phyloP scores from a whole-genome alignment of 2,113 vertebrate genomes.

The Syrrhaptes paradoxus region DNA sequence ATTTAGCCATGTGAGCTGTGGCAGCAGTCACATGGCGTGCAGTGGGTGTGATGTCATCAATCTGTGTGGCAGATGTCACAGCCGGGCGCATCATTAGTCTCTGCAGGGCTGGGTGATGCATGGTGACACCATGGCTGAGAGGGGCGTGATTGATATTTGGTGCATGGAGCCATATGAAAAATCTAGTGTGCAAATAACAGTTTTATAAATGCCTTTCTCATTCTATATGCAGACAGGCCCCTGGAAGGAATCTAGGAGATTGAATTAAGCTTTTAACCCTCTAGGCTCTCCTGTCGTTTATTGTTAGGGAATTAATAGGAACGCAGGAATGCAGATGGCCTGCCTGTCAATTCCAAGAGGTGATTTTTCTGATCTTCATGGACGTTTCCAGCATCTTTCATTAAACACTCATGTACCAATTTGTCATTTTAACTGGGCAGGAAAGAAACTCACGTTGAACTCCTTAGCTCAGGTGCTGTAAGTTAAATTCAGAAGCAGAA shows the following conservation, averaged over 20 bases:
- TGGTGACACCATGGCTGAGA: background rate
- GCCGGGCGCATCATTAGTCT: conserved; percentile 4
- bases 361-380: conserved; percentile 80
- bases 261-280: conserved; percentile 86
- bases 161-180: conserved; percentile 45
- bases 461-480: conserved; percentile 68
- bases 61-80: conserved; percentile 11
- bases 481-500: conserved; percentile 29
- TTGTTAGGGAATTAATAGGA: conserved; percentile 82
- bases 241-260: conserved; percentile 77
- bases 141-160: conserved; percentile 33
- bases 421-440: conserved; percentile 81
- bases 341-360: conserved; percentile 76
- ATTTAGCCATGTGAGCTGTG: background rate
- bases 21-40: background rate
- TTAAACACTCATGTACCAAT: conserved; percentile 83
- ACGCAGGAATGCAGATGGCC: conserved; percentile 80
- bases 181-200: conserved; percentile 61
- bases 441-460: conserved; percentile 75
- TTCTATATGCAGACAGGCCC: conserved; percentile 67
- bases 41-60: background rate
- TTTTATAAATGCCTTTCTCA: conserved; percentile 73
- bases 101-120: background rate
- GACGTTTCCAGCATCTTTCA: conserved; percentile 81
- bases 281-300: conserved; percentile 79